Evolutionary conservation across 2,113 vertebrate species (phyloP), one percentile per base, ranked within the genome.

Genomic region (Nothocercus julius): DNA sequence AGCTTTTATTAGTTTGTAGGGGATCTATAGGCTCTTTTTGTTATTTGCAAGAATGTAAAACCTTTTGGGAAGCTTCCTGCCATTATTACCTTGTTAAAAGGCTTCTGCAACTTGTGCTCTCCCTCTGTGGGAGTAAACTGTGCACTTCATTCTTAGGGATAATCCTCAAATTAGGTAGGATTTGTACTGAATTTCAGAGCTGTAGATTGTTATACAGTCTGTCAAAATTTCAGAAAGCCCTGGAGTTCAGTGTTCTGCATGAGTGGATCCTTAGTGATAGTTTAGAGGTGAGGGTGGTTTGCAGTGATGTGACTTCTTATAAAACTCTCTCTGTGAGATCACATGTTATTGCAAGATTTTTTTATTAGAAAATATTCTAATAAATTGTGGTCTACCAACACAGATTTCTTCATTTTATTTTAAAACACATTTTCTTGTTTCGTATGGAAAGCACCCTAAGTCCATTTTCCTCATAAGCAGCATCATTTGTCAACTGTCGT

Each of bases 101-200:
- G 11, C 42, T 34, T 74, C 5, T 58, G 15, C 28, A 56, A 30
- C 54, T 56, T 32, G 9, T 53, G 25, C 25, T 54, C 5, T 62
- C 84, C 14, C 25, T 86, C 34, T 72, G 10, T 38, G 49, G 42
- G 32, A 64, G 24, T 72, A 61, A 92, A 2, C 2, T 73, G 7
- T 6, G 16, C 30, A 11, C 28, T 75, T 64, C 70, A 47, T 77
- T 80, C 8, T 34, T 63, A 13, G 68, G 44, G 27, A 16, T 73
- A 63, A 40, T 79, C 30, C 18, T 17, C 6, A n/a, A 28, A 38
- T 20, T 19, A 73, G 18, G 11, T 54, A 27, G 19, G 30, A 75
- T 81, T 92, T 42, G 24, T 84, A 20, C 28, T 44, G 66, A 88
- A 61, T 53, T 86, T 90, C 13, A 44, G 42, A 75, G 32, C 15